Base-by-base conservation (phyloP, 2,113 vertebrate species). In the Rattus rattus region DNA sequence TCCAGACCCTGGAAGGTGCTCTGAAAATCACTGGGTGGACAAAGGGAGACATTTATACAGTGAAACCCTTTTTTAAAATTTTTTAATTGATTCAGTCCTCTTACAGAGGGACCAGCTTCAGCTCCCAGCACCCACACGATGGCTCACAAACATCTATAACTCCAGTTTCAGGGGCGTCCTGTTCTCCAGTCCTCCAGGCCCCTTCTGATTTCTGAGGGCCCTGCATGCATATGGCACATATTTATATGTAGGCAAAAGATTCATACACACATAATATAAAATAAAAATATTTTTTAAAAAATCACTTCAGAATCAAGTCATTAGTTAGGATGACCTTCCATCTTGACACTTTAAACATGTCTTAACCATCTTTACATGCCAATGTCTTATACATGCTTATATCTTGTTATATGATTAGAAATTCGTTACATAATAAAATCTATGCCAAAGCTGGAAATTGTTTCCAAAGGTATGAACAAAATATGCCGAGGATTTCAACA, bases 251-350 rank as follows among this genome's bases (percentile, higher is more conserved):
- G 52, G 17, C 77, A 80, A 56, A 56, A 30, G 30, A 80, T 56
- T 36, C 52, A 54, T 36, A 36, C 11, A 52, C 19, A 81, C 79
- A 81, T 12, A 56, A 81, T 22, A 80, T 80, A 52, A 79, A 28
- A 54, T 33, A 11, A 59, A 33, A 20, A 52, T 30, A 81, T n/a
- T 81, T 92, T 90, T 22, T 75, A 30, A 61, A 39, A 47, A 76
- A 88, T 70, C 88, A 91, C 26, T 95, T 95, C 72, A 86, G 36
- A 91, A 67, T 54, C 83, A 84, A 91, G 30, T n/a, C 43, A 17
- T 91, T 90, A 26, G 43, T n/a, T 79, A 19, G n/a, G 81, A 79
- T 54, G 63, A 16, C 2, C 59, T 94, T 91, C 80, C 52, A 76
- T n/a, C 47, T 95, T 73, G 52, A 72, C 26, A 61, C 52, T 75